Evolutionary conservation across 2,797 vertebrate species (phyloP).

Genomic region (Neosilurus hyrtlii): DNA sequence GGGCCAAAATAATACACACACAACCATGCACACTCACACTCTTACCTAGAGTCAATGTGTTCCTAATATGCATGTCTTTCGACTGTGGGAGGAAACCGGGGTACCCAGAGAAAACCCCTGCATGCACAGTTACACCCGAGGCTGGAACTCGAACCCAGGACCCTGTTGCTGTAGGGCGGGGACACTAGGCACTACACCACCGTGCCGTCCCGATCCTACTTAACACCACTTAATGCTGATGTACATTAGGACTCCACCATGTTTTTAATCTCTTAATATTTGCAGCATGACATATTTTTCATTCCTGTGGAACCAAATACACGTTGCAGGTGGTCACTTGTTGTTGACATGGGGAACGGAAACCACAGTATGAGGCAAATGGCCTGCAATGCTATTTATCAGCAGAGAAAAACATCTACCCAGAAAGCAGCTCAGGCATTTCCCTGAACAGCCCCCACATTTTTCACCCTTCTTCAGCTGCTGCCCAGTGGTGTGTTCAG

Average conservation of each 20-base stretch:
- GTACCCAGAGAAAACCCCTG: no score
- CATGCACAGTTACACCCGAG: no score
- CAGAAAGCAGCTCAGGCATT: constrained; percentile 43
- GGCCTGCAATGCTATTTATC: constrained; percentile 43
- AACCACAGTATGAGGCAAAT: constrained; percentile 44
- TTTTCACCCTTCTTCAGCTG: constrained; percentile 5
- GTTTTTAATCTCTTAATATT: neutral
- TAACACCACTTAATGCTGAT: neutral
- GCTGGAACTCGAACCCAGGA: no score
- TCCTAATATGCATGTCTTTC: no score
- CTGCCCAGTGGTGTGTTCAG: constrained; percentile 35
- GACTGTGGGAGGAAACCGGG: no score
- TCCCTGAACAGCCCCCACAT: constrained; percentile 37
- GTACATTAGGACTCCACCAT: neutral
- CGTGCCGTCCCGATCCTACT: no score
- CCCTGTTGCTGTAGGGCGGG: no score
- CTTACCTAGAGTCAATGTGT: no score
- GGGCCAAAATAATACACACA: no score
- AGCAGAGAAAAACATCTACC: constrained; percentile 46
- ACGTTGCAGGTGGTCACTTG: constrained; percentile 43
- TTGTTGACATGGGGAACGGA: constrained; percentile 30
- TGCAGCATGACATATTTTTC: neutral
- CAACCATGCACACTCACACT: no score
- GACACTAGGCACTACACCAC: no score
- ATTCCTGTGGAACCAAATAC: constrained; percentile 28